These are phyloP conservation scores for Acropora yongei DNA, from an alignment of 64 coral and sea anemone genomes.

Conservation along the genomic window DNA sequence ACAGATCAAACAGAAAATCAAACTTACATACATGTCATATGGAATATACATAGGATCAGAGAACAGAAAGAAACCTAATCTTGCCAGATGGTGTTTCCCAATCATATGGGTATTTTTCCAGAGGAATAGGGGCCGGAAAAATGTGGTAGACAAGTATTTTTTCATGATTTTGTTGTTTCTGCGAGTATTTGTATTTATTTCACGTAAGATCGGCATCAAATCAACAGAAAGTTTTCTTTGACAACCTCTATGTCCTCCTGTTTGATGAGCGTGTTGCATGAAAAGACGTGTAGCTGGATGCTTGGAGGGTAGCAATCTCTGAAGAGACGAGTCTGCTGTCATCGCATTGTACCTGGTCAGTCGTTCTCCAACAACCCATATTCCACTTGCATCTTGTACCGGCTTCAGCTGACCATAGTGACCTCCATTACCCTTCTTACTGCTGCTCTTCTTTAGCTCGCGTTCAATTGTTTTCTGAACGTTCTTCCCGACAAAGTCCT, in stretches of 20 bases:
- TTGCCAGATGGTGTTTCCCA: constrained; percentile 57
- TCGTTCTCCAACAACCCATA: constrained; percentile 63
- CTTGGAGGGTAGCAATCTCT: constrained; percentile 53
- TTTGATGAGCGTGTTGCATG: constrained; percentile 65
- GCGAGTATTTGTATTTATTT: neutral
- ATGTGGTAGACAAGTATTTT: constrained; percentile 37
- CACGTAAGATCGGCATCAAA: neutral
- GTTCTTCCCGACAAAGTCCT: constrained; percentile 68
- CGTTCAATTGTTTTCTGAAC: constrained; percentile 59
- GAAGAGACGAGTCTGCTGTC: constrained; percentile 48
- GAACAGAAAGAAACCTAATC: constrained; percentile 52
- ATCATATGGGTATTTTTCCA: constrained; percentile 45
- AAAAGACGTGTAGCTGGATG: constrained; percentile 69
- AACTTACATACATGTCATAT: constrained; percentile 51
- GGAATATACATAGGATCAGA: constrained; percentile 53
- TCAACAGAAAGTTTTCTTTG: neutral
- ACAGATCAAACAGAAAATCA: constrained; percentile 61
- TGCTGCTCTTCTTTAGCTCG: constrained; percentile 48
- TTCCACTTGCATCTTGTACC: constrained; percentile 23
- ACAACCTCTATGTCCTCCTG: constrained; percentile 55
- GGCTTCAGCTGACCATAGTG: constrained; percentile 55
- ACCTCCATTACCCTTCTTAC: constrained; percentile 33
- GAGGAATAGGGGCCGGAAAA: constrained; percentile 30
- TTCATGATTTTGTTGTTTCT: neutral
- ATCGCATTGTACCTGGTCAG: constrained; percentile 57